Conservation (phyloP, 2,113 vertebrate species). For the Ovibos moschatus region DNA sequence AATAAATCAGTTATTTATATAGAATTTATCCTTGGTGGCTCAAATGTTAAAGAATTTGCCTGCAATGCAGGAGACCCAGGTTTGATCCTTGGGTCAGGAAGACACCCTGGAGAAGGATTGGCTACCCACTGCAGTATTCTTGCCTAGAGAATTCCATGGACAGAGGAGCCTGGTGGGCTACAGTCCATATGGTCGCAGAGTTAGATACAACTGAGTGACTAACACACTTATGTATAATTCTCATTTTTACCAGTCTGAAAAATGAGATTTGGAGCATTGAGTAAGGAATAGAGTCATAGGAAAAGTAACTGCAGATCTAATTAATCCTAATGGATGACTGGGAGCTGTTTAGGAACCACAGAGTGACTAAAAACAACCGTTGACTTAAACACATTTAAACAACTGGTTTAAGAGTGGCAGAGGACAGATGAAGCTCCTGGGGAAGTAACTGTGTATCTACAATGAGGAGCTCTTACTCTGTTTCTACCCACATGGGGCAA, state of each 20-base stretch:
- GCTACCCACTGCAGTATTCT: background rate
- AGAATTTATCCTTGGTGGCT: background rate
- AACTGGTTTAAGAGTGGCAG: background rate
- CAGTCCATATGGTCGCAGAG: background rate
- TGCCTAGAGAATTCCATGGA: background rate
- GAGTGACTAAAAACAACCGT: background rate
- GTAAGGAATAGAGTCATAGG: background rate
- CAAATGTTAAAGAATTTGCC: background rate
- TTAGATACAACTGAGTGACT: background rate
- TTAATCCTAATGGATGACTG: background rate
- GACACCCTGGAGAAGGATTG: background rate
- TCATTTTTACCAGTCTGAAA: background rate
- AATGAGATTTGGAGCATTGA: background rate
- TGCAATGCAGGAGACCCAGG: background rate
- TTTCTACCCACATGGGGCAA: rapidly evolving
- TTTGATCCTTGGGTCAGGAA: background rate
- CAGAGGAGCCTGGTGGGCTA: background rate
- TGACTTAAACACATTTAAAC: background rate
- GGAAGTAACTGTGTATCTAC: background rate
- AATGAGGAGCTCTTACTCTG: background rate
- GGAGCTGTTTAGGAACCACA: background rate
- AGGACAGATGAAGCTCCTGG: background rate
- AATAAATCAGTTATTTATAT: background rate
- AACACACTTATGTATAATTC: background rate
- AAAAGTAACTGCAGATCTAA: background rate